These are phyloP conservation scores for Protobothrops flavoviridis DNA, from an alignment of 2,113 vertebrate species.

Conservation along the genomic window DNA sequence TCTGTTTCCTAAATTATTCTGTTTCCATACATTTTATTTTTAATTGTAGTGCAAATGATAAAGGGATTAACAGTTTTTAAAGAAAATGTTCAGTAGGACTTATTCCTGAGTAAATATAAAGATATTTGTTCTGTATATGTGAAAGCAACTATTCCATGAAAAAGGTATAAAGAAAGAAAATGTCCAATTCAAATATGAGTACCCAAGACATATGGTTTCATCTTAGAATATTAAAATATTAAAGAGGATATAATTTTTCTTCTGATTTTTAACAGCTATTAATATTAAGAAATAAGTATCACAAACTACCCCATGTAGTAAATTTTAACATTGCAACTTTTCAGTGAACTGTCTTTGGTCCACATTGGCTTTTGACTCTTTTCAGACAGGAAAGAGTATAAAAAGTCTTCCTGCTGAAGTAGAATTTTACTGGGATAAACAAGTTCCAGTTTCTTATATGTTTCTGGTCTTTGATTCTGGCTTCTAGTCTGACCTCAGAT, in stretches of 20 bases:
- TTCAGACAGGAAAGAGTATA: neutral
- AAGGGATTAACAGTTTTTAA: neutral
- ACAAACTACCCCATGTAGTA: no score
- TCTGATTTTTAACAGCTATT: neutral
- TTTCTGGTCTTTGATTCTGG: neutral
- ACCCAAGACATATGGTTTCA: neutral
- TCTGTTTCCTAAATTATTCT: neutral
- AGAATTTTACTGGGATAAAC: neutral
- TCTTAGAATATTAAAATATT: neutral
- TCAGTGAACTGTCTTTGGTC: neutral
- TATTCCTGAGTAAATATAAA: neutral
- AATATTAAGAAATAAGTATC: neutral
- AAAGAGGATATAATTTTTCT: neutral
- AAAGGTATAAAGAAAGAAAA: neutral
- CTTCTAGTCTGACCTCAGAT: neutral
- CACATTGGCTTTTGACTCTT: neutral
- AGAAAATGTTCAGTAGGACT: neutral
- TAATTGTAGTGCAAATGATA: neutral
- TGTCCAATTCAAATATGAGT: neutral
- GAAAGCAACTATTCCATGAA: neutral
- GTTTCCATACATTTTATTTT: neutral
- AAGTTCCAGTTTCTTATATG: neutral
- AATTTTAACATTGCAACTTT: neutral
- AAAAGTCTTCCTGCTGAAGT: neutral
- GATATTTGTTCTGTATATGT: neutral